Conservation (phyloP, 2,113 vertebrate species). For the Camarhynchus parvulus region DNA sequence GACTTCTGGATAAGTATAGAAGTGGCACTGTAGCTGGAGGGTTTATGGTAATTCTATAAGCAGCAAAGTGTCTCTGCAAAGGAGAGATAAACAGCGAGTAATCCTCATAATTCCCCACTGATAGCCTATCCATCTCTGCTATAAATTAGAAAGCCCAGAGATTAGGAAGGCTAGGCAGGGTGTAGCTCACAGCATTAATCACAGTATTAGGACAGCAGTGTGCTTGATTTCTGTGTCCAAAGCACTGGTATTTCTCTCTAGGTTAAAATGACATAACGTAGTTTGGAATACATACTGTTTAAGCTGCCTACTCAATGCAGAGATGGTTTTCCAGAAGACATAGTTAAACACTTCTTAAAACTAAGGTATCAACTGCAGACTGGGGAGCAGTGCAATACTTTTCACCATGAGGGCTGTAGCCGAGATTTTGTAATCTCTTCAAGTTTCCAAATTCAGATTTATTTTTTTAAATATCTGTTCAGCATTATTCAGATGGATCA, state of each 20-base stretch:
- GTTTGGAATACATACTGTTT: neutral
- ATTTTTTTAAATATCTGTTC: neutral
- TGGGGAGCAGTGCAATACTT: neutral
- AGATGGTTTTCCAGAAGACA: neutral
- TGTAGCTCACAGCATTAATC: constrained; percentile 64
- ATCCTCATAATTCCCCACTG: constrained; percentile 76
- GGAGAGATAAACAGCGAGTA: constrained; percentile 76
- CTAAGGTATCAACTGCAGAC: neutral
- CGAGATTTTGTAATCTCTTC: neutral
- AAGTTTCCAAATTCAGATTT: neutral
- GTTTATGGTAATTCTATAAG: constrained; percentile 69
- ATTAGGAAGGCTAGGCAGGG: constrained; percentile 56
- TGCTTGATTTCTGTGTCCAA: constrained; percentile 25
- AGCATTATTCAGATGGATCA: neutral
- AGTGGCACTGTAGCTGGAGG: constrained; percentile 43
- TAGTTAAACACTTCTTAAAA: neutral
- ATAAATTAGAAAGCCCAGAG: constrained; percentile 74
- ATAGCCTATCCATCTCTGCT: constrained; percentile 76
- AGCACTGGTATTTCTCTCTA: constrained; percentile 12
- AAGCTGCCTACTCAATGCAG: neutral
- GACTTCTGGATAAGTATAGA: constrained; percentile 31
- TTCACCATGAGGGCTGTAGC: neutral
- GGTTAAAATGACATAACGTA: neutral
- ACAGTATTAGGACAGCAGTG: constrained; percentile 47
- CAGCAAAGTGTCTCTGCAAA: constrained; percentile 68